These are phyloP conservation scores for Heliocidaris tuberculata DNA, from an alignment of 35 echinoderm and acorn worm genomes.

Conservation along the genomic window DNA sequence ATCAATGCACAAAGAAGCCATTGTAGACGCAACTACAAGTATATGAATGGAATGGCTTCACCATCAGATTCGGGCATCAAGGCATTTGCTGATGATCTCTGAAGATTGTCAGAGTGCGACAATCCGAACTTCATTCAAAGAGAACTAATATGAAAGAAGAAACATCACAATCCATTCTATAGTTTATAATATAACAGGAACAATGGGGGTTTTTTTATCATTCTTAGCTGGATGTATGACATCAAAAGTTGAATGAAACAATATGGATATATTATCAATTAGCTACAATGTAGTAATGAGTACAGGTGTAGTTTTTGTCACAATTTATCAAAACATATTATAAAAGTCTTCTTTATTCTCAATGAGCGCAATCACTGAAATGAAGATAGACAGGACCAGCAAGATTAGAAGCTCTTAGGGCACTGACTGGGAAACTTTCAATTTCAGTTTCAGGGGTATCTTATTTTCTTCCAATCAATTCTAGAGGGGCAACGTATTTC, in stretches of 20 bases:
- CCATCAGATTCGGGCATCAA: background rate
- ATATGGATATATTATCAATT: background rate
- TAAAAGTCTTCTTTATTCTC: background rate
- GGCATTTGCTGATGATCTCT: background rate
- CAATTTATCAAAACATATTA: background rate
- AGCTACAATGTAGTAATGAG: background rate
- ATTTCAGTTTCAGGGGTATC: background rate
- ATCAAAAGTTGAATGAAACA: too few relatives aligned
- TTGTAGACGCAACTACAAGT: background rate
- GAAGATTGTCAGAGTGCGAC: background rate
- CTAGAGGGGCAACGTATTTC: background rate
- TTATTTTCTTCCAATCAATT: slow-evolving; percentile 36
- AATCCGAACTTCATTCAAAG: background rate
- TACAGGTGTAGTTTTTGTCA: background rate
- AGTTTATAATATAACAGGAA: background rate
- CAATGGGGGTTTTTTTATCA: too few relatives aligned
- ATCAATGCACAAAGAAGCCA: background rate
- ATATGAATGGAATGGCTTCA: background rate
- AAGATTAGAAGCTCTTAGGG: background rate
- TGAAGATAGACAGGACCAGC: background rate
- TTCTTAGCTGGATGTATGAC: too few relatives aligned
- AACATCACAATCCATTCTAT: background rate
- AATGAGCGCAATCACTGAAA: background rate
- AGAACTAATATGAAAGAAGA: background rate
- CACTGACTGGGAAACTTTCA: slow-evolving; percentile 12